These are phyloP conservation scores for Caenorhabditis inopinata DNA, from an alignment of 1,140 invertebrate genomes.

Conservation along the genomic window DNA sequence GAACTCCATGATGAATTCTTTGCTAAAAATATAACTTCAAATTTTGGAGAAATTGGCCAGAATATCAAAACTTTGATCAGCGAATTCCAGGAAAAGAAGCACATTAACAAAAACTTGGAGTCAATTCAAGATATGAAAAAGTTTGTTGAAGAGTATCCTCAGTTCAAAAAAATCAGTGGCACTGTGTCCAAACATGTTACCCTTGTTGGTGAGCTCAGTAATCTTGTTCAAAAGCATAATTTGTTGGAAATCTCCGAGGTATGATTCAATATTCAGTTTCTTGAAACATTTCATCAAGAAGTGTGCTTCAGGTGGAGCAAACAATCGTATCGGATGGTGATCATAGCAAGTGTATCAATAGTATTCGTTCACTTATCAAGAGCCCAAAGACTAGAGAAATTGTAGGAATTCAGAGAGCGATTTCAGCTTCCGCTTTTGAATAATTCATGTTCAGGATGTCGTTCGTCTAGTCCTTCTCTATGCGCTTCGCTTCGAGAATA, in stretches of 20 bases:
- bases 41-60: conserved; percentile 96
- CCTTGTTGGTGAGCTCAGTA: conserved; percentile 88
- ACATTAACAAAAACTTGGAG: conserved; percentile 90
- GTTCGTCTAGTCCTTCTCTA: conserved; percentile 87
- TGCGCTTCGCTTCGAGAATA: conserved; percentile 85
- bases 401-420: conserved; percentile 45
- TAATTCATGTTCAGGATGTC: conserved; percentile 76
- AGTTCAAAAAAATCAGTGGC: conserved; percentile 95
- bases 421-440: too few species aligned
- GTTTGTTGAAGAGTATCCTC: conserved; percentile 96
- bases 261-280: neutral
- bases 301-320: conserved; percentile 78
- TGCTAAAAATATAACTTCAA: conserved; percentile 88
- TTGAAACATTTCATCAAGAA: neutral
- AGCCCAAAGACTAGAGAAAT: conserved; percentile 60
- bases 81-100: conserved; percentile 91
- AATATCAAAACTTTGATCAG: conserved; percentile 96
- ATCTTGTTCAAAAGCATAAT: conserved; percentile 77
- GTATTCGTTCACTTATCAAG: conserved; percentile 51
- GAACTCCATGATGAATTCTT: conserved; percentile 89
- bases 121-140: conserved; percentile 97
- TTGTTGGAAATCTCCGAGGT: conserved; percentile 86
- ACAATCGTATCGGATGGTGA: conserved; percentile 86
- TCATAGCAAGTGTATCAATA: conserved; percentile 78
- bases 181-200: conserved; percentile 96